Evolutionary conservation across 2,113 vertebrate genomes (phyloP).

Genomic region (Colossoma macropomum): DNA sequence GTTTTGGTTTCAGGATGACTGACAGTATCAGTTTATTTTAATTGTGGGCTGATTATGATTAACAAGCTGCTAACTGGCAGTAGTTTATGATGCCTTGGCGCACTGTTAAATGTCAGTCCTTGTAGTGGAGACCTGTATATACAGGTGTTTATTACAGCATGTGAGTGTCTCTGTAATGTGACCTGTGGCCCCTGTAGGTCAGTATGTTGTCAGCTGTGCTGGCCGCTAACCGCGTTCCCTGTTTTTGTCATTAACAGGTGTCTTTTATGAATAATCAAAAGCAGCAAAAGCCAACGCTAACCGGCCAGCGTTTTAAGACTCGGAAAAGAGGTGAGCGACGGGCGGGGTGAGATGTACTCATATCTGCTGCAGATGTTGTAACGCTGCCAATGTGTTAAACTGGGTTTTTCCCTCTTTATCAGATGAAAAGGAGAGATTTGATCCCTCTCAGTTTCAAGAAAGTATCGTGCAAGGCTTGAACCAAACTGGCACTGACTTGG

Average conservation of each 20-base stretch:
- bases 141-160: no score
- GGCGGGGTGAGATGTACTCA: rapidly evolving
- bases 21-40: no score
- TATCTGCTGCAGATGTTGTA: not conserved
- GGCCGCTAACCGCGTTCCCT: not conserved
- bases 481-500: slow-evolving; percentile 98
- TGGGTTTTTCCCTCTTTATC: slow-evolving; percentile 22
- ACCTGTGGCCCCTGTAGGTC: no score
- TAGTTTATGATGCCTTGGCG: no score
- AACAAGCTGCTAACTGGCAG: no score
- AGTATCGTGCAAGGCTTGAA: slow-evolving; percentile 99
- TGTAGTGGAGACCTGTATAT: no score
- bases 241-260: slow-evolving; percentile 73
- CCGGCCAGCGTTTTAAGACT: slow-evolving; percentile 99
- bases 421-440: slow-evolving; percentile 99
- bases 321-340: slow-evolving; percentile 91
- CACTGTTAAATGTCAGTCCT: no score
- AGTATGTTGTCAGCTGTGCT: not conserved
- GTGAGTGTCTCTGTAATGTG: no score
- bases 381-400: not conserved
- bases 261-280: slow-evolving; percentile 99
- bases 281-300: slow-evolving; percentile 99
- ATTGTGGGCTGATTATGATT: no score
- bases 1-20: no score
- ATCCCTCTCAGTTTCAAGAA: slow-evolving; percentile 99